Percentiles rank a stretch among this genome's conserved stretches.
These are phyloP conservation scores for Erpetoichthys calabaricus DNA, from an alignment of 2,797 vertebrate species.

Conservation along the genomic window DNA sequence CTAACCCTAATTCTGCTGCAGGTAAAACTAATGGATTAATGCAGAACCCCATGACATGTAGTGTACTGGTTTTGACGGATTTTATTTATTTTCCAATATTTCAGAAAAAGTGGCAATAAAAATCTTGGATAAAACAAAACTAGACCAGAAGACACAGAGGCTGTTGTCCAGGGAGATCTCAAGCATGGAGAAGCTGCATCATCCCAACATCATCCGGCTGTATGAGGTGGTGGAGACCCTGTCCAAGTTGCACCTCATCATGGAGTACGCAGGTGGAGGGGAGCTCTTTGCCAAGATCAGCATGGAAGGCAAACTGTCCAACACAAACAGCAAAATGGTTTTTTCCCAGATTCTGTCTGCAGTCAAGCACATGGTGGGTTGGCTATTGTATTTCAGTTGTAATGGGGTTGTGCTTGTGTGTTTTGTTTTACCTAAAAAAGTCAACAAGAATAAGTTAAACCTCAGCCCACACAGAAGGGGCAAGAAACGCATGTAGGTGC, in stretches of 20 bases:
- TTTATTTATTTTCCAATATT: no score
- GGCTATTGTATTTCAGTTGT: not conserved
- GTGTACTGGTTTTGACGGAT: no score
- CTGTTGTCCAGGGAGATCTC: conserved; percentile 89
- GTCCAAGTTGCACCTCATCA: conserved; percentile 81
- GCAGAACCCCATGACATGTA: no score
- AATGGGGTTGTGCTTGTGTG: no score
- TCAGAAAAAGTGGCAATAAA: conserved; percentile 96
- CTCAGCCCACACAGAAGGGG: no score
- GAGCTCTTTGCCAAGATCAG: conserved; percentile 92
- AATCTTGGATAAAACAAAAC: conserved; percentile 91
- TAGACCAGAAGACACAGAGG: conserved; percentile 86
- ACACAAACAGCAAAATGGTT: conserved; percentile 71
- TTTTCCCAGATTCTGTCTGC: conserved; percentile 93
- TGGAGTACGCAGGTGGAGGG: conserved; percentile 87
- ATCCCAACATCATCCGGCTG: conserved; percentile 89
- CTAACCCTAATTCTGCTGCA: no score
- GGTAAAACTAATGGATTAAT: no score
- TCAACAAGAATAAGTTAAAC: no score
- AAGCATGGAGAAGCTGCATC: conserved; percentile 94
- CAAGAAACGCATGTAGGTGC: no score
- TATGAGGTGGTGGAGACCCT: conserved; percentile 95
- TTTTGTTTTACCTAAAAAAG: no score
- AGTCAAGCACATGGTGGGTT: conserved; percentile 89
- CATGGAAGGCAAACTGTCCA: conserved; percentile 77